Evolutionary conservation across 2,797 vertebrate species (phyloP).

Genomic region (Neopelma chrysocephalum): DNA sequence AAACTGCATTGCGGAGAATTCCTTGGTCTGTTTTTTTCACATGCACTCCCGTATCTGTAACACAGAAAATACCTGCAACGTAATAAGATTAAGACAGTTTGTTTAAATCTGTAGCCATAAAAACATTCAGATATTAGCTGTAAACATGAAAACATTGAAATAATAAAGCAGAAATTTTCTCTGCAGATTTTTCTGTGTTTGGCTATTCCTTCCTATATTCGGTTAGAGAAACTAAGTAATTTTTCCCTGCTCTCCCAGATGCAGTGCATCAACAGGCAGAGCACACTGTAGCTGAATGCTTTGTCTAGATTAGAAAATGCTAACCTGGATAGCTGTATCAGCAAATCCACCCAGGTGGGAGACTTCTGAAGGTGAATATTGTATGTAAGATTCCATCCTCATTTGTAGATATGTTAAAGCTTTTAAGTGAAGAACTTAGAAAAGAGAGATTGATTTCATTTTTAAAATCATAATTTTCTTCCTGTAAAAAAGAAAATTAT

Average conservation of each 20-base stretch:
- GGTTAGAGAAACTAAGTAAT: not conserved
- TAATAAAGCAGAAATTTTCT: not conserved
- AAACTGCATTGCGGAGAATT: conserved; percentile 78
- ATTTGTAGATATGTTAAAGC: not conserved
- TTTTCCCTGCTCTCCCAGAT: not conserved
- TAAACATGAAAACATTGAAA: not conserved
- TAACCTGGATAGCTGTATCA: conserved; percentile 34
- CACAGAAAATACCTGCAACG: not conserved
- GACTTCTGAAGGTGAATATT: conserved; percentile 39
- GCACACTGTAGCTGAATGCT: conserved; percentile 21
- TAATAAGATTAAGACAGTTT: conserved; percentile 1
- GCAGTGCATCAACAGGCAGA: conserved; percentile 54
- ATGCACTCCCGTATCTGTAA: not conserved
- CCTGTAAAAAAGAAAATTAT: not conserved
- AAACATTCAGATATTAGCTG: not conserved
- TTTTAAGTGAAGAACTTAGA: not conserved
- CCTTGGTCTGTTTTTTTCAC: conserved; percentile 46
- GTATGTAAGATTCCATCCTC: not conserved
- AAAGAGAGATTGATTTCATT: not conserved
- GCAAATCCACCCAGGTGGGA: not conserved
- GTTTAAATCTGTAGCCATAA: not conserved
- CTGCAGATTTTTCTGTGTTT: not conserved
- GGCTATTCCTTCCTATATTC: not conserved
- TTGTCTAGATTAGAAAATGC: conserved; percentile 19
- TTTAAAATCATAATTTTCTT: not conserved